Evolutionary conservation across 2,888 invertebrate genomes (phyloP).

Genomic region (Eupelmus urozonus): DNA sequence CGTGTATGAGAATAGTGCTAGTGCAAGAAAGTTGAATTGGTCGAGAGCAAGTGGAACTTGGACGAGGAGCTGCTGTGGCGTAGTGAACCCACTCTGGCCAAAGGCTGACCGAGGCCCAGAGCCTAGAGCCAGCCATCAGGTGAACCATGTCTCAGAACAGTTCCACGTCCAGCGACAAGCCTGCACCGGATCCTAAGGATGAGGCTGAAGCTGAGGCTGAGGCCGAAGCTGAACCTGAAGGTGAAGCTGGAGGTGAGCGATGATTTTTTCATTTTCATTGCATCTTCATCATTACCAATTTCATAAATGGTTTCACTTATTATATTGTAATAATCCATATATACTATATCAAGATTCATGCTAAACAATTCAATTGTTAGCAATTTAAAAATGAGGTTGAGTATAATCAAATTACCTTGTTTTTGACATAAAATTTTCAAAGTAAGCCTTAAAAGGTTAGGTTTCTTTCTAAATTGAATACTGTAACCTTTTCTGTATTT

Average conservation of each 20-base stretch:
- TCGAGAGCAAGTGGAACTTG: constrained; percentile 56
- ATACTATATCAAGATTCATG: no score
- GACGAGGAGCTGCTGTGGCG: constrained; percentile 1
- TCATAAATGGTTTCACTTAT: no score
- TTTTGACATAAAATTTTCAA: no score
- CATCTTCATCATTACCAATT: no score
- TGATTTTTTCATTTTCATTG: neutral
- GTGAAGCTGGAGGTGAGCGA: constrained; percentile 10
- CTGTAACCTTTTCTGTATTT: no score
- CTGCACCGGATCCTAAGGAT: constrained; percentile 56
- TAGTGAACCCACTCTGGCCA: neutral
- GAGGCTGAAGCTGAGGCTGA: constrained; percentile 36
- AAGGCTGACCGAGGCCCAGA: constrained; percentile 33
- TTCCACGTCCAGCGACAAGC: constrained; percentile 51
- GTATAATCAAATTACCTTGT: no score
- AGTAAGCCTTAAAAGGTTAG: no score
- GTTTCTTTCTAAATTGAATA: no score
- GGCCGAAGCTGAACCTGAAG: constrained; percentile 29
- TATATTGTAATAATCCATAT: no score
- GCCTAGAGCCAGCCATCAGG: constrained; percentile 8
- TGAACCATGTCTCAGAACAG: constrained; percentile 52
- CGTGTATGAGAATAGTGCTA: constrained; percentile 59
- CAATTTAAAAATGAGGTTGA: no score
- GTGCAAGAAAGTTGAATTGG: constrained; percentile 63
- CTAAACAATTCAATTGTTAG: no score